Evolutionary conservation across 2,113 vertebrate genomes (phyloP), one percentile per base, ranked within the genome.

Genomic region (Ceratotherium simum): DNA sequence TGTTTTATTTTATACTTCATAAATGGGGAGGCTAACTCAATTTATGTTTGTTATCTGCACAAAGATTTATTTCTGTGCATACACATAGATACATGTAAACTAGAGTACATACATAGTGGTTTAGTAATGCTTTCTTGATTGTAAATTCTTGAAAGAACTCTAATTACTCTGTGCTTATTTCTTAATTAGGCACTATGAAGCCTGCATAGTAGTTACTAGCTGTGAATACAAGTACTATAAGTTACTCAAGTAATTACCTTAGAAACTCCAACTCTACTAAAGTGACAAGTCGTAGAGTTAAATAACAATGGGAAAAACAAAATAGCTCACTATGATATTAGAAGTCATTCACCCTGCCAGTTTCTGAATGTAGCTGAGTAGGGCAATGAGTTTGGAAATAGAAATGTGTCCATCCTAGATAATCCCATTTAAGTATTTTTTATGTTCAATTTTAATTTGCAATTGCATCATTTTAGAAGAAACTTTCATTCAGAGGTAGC

Each of bases 121-220:
- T 88, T 91, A 80, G 91, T 96, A 78, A 73, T 90, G 36, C 8
- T 76, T 86, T 81, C 36, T 80, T 84, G 27, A 42, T 80, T 93
- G 23, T 93, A 95, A 93, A 93, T 93, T 39, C 60, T 80, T 91
- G 23, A 75, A 95, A 88, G 51, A 95, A 46, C 36, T 73, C 31
- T 75, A 96, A 92, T 96, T 90, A 96, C 20, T 88, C 21, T 93
- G 48, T 76, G 27, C 20, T 92, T 70, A 42, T 76, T 86, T 94
- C 76, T 96, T 96, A 95, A 90, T 96, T 83, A 91, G 85, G 48
- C 21, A 92, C n/a, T 79, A 33, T 82, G 29, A 91, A 54, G 23
- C 33, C 25, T n/a, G 12, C 23, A 60, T 81, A 84, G 76, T 84
- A 84, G 25, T 65, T 95, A 81, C 42, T 69, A 87, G 75, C 75